Conservation (phyloP, 1,140 invertebrate genomes). For the Procambarus virginalis region DNA sequence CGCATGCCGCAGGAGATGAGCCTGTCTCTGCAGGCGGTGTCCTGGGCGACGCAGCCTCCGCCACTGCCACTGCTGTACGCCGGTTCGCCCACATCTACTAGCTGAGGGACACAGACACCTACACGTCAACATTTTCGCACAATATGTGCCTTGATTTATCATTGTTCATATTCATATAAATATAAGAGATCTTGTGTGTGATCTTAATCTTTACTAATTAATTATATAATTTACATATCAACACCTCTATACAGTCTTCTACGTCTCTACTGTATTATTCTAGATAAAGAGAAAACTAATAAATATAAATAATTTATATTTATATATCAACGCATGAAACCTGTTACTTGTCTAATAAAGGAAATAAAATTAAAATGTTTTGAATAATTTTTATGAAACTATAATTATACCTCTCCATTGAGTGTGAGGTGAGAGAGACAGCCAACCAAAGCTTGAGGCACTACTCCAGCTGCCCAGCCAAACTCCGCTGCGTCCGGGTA, state of each 20-base stretch:
- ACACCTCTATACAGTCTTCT: no score
- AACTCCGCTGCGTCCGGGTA: background rate
- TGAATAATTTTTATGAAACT: no score
- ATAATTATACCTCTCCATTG: constrained; percentile 44
- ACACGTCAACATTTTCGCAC: background rate
- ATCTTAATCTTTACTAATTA: no score
- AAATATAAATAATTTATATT: no score
- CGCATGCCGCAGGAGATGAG: constrained; percentile 71
- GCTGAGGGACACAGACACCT: background rate
- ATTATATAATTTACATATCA: no score
- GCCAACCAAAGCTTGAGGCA: constrained; percentile 4
- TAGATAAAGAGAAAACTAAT: no score
- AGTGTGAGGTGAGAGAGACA: constrained; percentile 47
- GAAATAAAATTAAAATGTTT: no score
- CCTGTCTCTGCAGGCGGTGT: background rate
- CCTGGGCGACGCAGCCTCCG: constrained; percentile 4
- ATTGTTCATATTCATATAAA: no score
- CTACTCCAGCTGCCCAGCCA: constrained; percentile 1
- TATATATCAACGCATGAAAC: no score
- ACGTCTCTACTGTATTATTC: no score
- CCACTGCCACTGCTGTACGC: constrained; percentile 12
- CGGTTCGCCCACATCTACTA: constrained; percentile 22
- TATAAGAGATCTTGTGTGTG: no score
- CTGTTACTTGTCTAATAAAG: no score
- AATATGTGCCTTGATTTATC: background rate